A percentile compares a stretch with the other conserved stretches of the same genome.
Evolutionary conservation across 2,113 vertebrate genomes (phyloP).

Genomic region (Leucosticte australis): DNA sequence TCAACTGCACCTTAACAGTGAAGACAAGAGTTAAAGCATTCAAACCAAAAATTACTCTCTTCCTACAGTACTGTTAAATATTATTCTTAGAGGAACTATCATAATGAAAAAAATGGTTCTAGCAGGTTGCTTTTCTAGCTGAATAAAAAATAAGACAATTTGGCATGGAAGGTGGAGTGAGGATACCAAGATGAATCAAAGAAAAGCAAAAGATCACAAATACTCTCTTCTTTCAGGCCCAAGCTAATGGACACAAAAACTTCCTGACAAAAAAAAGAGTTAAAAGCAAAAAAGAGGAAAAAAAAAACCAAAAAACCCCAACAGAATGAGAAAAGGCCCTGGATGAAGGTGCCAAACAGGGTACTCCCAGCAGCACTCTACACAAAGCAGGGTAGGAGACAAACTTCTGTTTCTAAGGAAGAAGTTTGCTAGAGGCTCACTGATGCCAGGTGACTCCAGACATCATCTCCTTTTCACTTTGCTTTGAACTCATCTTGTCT

Average conservation of each 20-base stretch:
- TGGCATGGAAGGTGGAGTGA: neutral
- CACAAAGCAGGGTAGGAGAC: neutral
- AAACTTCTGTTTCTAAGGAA: neutral
- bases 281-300: neutral
- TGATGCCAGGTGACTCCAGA: neutral
- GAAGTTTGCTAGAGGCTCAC: neutral
- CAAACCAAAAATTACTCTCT: neutral
- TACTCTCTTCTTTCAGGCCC: neutral
- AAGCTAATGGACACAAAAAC: neutral
- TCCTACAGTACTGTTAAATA: neutral
- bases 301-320: no score
- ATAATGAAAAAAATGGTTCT: neutral
- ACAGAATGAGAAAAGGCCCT: neutral
- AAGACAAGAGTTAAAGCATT: neutral
- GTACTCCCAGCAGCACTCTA: neutral
- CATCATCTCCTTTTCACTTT: neutral
- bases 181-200: neutral
- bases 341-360: neutral
- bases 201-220: neutral
- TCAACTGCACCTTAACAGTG: neutral
- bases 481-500: neutral
- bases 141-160: neutral
- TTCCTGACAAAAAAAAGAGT: neutral
- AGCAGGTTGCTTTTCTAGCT: neutral
- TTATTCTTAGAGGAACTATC: neutral